phyloP scores from a whole-genome alignment of 2,113 vertebrate species.

The Orcinus orca region DNA sequence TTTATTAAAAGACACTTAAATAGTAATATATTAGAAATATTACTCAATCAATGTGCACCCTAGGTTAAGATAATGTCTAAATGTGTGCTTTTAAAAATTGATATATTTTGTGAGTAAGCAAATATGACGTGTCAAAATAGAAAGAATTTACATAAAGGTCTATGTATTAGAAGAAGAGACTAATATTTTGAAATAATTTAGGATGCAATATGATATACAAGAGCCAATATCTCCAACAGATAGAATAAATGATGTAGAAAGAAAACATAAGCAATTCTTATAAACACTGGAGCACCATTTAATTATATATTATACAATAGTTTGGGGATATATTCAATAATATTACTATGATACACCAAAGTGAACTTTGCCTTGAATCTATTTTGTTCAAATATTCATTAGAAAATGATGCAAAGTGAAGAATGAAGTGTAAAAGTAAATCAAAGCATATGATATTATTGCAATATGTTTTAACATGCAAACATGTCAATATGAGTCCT shows the following conservation, averaged over 20 bases:
- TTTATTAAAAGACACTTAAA: neutral
- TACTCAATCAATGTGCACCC: neutral
- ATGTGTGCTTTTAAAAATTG: neutral
- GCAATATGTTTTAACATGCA: neutral
- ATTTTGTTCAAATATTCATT: neutral
- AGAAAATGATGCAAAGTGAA: neutral
- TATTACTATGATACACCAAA: neutral
- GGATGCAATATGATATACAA: neutral
- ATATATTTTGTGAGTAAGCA: neutral
- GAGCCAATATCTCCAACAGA: neutral
- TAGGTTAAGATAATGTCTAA: neutral
- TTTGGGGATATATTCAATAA: neutral
- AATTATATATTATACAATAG: neutral
- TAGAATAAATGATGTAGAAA: neutral
- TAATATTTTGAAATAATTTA: neutral
- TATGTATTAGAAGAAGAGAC: neutral
- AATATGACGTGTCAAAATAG: neutral
- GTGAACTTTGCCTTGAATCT: neutral
- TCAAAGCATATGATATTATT: neutral
- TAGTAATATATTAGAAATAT: neutral
- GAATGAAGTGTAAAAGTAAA: neutral
- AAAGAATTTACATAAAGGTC: neutral
- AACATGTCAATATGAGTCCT: neutral
- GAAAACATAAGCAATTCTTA: neutral
- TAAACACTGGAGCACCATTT: neutral